A percentile compares a stretch with the other conserved stretches of the same genome.
Evolutionary conservation across 2,113 vertebrate genomes (phyloP).

Genomic region (Carassius gibelio): DNA sequence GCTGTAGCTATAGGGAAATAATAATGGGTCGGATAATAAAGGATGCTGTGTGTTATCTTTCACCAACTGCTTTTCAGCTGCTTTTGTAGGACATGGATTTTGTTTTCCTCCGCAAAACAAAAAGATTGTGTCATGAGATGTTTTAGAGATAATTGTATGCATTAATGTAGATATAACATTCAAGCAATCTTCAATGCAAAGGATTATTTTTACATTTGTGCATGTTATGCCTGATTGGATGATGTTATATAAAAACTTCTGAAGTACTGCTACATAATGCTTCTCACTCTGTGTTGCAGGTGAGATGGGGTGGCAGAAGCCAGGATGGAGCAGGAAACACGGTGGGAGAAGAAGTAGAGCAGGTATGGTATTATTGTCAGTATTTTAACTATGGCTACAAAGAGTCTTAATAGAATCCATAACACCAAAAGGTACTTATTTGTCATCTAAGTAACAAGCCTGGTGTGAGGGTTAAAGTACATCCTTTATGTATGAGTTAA

Average conservation of each 20-base stretch:
- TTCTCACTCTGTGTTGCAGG: neutral
- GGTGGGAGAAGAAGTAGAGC: neutral
- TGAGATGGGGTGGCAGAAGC: conserved; percentile 2
- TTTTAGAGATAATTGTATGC: too few species aligned
- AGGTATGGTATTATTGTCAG: neutral
- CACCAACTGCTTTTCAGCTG: neutral
- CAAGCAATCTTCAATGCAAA: conserved; percentile 15
- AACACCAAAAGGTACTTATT: conserved; percentile 11
- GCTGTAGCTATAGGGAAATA: too few species aligned
- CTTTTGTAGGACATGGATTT: too few species aligned
- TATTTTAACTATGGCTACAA: too few species aligned
- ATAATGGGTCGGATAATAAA: too few species aligned
- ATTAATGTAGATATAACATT: too few species aligned
- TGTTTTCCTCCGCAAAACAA: too few species aligned
- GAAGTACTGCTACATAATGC: neutral
- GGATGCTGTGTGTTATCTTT: too few species aligned
- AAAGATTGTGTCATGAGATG: too few species aligned
- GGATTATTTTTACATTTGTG: conserved; percentile 9
- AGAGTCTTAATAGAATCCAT: conserved; percentile 8
- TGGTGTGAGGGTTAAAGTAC: neutral
- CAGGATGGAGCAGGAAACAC: conserved; percentile 11
- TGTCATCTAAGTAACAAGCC: neutral
- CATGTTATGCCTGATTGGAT: conserved; percentile 6
- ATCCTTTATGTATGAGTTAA: conserved; percentile 6
- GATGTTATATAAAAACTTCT: conserved; percentile 13